Evolutionary conservation across 2,113 vertebrate species (phyloP).

Genomic region (Fregata magnificens): DNA sequence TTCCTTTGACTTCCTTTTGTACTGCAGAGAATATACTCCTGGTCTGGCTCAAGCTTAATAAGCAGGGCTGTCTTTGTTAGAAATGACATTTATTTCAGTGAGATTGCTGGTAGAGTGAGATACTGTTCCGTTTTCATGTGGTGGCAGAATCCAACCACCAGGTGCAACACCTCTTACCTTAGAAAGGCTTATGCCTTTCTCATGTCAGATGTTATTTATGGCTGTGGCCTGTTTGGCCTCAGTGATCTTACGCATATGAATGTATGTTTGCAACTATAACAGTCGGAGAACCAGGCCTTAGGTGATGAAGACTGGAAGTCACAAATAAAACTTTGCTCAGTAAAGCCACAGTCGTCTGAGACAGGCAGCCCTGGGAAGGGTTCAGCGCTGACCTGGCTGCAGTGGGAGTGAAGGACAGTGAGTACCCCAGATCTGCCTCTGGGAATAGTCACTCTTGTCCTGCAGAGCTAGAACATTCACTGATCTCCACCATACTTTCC

Average conservation of each 20-base stretch:
- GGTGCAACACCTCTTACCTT: neutral
- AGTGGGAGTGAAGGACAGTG: neutral
- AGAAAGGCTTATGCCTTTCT: neutral
- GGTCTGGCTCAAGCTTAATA: neutral
- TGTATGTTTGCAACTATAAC: fast-evolving
- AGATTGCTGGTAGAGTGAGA: neutral
- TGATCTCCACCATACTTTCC: neutral
- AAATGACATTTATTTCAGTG: neutral
- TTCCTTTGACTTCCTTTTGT: neutral
- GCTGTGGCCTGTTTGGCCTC: neutral
- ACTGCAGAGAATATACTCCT: neutral
- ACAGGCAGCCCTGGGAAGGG: neutral
- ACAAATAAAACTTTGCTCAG: neutral
- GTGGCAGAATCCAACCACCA: neutral
- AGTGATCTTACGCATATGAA: neutral
- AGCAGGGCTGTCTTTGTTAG: neutral
- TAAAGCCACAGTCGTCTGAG: neutral
- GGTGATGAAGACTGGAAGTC: neutral
- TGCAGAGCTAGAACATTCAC: neutral
- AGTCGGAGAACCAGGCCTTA: neutral
- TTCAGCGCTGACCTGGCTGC: neutral
- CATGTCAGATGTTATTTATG: neutral
- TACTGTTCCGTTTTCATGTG: neutral
- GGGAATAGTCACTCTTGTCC: neutral
- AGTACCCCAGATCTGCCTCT: neutral